Conservation (phyloP, 2,888 invertebrate species). For the Notocelia uddmanniana region DNA sequence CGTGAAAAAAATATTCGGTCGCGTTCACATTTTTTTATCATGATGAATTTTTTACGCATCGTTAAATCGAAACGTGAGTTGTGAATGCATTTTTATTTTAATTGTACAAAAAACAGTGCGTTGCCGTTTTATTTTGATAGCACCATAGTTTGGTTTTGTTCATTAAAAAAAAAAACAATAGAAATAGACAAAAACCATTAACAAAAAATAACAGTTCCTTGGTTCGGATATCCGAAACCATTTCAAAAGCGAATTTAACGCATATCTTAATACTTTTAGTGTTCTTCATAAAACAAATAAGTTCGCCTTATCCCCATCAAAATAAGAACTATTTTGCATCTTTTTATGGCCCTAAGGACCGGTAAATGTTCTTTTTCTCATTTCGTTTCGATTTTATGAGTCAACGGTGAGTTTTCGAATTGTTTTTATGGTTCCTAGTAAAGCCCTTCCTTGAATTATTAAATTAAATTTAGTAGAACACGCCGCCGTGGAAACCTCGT, state of each 20-base stretch:
- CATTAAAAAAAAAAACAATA: background rate
- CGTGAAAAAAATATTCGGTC: slow-evolving; percentile 19
- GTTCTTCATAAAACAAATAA: slow-evolving; percentile 11
- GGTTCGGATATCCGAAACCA: slow-evolving; percentile 24
- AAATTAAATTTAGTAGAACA: slow-evolving; percentile 60
- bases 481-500: slow-evolving; percentile 46
- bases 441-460: slow-evolving; percentile 72
- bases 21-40: slow-evolving; percentile 20
- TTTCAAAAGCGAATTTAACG: slow-evolving; percentile 26
- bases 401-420: slow-evolving; percentile 71
- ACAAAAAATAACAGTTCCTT: background rate
- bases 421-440: slow-evolving; percentile 71
- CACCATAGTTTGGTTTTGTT: background rate
- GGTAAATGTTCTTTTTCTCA: slow-evolving; percentile 71
- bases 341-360: slow-evolving; percentile 55
- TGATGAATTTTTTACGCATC: slow-evolving; percentile 33
- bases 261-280: slow-evolving; percentile 1
- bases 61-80: slow-evolving; percentile 30
- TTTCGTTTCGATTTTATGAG: slow-evolving; percentile 75
- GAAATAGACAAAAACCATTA: too few relatives aligned
- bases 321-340: slow-evolving; percentile 33
- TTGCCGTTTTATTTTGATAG: background rate
- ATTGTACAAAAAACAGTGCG: background rate
- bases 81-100: slow-evolving; percentile 4
- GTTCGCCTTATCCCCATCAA: slow-evolving; percentile 13